Evolutionary conservation across 2,888 invertebrate species (phyloP).

Genomic region (Melolontha melolontha): DNA sequence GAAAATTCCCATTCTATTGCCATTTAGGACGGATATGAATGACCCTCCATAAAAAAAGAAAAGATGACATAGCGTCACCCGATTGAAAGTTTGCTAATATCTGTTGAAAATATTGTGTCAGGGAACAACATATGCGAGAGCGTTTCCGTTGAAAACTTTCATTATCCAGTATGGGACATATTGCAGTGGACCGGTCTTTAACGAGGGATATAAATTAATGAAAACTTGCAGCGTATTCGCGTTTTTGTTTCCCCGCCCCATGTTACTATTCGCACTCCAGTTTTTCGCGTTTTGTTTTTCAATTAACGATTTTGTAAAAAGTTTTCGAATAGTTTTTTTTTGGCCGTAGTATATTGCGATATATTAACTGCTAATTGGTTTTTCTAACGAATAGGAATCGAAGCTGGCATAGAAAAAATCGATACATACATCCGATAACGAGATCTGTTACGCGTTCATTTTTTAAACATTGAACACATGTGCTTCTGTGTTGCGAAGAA

Average conservation of each 20-base stretch:
- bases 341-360: not conserved
- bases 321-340: not conserved
- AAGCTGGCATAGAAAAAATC: too few species aligned
- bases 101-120: conserved; percentile 20
- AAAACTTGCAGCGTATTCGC: conserved; percentile 8
- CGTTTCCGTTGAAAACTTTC: conserved; percentile 27
- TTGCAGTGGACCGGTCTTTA: conserved; percentile 15
- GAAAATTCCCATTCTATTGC: not conserved
- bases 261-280: conserved; percentile 2
- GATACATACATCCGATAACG: too few species aligned
- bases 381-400: too few species aligned
- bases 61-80: not conserved
- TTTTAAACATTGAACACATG: too few species aligned
- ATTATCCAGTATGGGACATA: conserved; percentile 24
- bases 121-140: conserved; percentile 12
- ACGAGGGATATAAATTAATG: conserved; percentile 33
- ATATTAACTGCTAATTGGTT: not conserved
- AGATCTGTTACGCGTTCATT: too few species aligned
- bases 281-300: conserved; percentile 15
- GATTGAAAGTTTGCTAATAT: conserved; percentile 33
- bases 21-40: conserved; percentile 3
- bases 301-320: not conserved
- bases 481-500: too few species aligned
- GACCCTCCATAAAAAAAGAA: not conserved
- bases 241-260: not conserved